Percentiles rank a stretch among this genome's conserved stretches.
phyloP scores from a whole-genome alignment of 1,140 invertebrate species.

The Eubasilissa regina region DNA sequence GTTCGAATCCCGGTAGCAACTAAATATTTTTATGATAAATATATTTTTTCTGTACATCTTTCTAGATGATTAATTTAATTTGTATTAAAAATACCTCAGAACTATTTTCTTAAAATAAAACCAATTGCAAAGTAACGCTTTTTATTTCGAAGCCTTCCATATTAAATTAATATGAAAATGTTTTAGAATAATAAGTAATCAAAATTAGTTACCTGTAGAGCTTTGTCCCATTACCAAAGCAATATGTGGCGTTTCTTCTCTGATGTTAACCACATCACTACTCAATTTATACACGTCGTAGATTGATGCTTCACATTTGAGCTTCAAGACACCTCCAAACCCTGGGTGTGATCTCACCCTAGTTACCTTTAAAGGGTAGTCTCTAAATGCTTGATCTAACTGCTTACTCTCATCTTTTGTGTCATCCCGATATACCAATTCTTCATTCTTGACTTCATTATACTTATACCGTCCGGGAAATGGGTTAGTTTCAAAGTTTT shows the following conservation, averaged over 20 bases:
- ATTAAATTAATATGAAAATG: too few relatives aligned
- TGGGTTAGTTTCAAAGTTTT: slow-evolving; percentile 11
- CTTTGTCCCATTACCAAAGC: slow-evolving; percentile 58
- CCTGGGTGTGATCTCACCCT: slow-evolving; percentile 49
- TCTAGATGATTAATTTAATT: too few relatives aligned
- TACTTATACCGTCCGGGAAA: slow-evolving; percentile 4
- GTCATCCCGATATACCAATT: slow-evolving; percentile 11
- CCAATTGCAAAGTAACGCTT: too few relatives aligned
- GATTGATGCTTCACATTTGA: slow-evolving; percentile 56
- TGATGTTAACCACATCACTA: slow-evolving; percentile 53
- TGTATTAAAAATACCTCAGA: too few relatives aligned
- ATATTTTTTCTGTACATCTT: too few relatives aligned
- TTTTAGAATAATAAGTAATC: too few relatives aligned
- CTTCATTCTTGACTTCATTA: slow-evolving; percentile 39
- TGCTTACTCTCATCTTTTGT: not conserved
- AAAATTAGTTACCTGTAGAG: slow-evolving; percentile 51
- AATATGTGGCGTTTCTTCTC: slow-evolving; percentile 55
- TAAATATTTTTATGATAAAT: too few relatives aligned
- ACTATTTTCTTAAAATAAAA: too few relatives aligned
- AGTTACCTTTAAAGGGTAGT: slow-evolving; percentile 54
- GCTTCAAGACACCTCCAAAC: slow-evolving; percentile 40
- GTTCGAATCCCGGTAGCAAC: too few relatives aligned
- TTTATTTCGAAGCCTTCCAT: too few relatives aligned
- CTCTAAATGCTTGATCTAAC: slow-evolving; percentile 20
- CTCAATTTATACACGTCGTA: slow-evolving; percentile 55